Base-by-base conservation (phyloP, 2,888 invertebrate species). In the Gibbula magus region DNA sequence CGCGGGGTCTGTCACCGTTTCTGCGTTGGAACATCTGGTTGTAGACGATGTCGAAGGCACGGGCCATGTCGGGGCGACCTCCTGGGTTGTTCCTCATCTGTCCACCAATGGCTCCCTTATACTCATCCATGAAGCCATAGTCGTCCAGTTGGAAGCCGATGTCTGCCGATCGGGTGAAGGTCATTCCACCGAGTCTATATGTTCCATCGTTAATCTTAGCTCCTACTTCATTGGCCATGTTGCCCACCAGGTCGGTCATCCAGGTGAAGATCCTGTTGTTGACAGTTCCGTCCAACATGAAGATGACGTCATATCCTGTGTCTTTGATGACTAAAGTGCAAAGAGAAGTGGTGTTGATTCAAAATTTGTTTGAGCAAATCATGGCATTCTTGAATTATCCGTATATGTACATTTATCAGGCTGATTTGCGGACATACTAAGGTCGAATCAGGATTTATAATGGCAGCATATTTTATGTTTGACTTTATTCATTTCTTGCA, bases 131-230 rank as follows among this genome's bases (percentile, higher is more conserved):
- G 16, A 35, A 67, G 54, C 74, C 32, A 74, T 70, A 82, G 13
- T 78, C 70, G 74, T 86, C 84, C 22, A 88, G 79, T 32, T 85
- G 66, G 70, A 85, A 84, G 22, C 78, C 77, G 2, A 81, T 70
- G 10, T 77, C 54, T 1, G 85, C 75, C 7, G 77, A 39, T 22
- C 78, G 78, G 22, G 85, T 78, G 83, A 82, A 85, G 20, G 85
- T 81, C 67, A 85, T 56, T 20, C 86, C 77, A 52, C 85, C 88
- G 10, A 88, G 81, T 2, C 88, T 84, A 66, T 88, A 88, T 77
- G 88, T 85, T 5, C 85, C 90, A 66, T 85, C 81, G 70, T 88
- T 87, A 10, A 90, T 86, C 75, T 84, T 87, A 32, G 2, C 18
- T 13, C 39, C 35, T 53, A 90, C 82, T 67, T 86, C 82, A 7